Conservation (phyloP, 2,113 vertebrate genomes). For the Brevimyrus niger region DNA sequence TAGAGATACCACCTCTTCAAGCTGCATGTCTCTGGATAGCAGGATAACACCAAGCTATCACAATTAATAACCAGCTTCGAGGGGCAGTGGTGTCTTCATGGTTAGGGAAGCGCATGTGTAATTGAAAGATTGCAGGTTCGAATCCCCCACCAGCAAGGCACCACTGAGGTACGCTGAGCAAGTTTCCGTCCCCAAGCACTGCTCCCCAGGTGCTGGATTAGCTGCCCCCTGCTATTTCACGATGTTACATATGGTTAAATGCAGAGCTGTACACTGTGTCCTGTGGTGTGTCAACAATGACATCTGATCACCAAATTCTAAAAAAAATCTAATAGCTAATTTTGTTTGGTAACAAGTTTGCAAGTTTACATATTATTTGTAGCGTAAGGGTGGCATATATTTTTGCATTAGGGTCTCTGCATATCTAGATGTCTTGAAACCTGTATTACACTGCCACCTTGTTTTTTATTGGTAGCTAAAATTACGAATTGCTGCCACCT, state of each 20-base stretch:
- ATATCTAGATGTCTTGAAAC: not conserved
- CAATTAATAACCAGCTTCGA: not conserved
- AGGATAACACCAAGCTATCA: not conserved
- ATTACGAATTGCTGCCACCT: slow-evolving; percentile 16
- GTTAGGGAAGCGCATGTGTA: no score
- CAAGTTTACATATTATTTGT: not conserved
- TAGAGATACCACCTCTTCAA: not conserved
- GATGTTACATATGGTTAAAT: no score
- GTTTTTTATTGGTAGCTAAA: not conserved
- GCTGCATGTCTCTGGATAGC: not conserved
- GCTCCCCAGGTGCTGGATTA: no score
- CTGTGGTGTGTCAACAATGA: no score
- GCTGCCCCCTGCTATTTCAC: no score
- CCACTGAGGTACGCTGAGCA: no score
- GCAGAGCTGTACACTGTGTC: no score
- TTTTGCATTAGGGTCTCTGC: not conserved
- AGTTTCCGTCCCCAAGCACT: no score
- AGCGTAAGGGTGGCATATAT: not conserved
- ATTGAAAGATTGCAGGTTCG: no score
- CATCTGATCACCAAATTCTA: no score
- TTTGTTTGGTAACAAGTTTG: not conserved
- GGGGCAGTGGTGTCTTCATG: no score
- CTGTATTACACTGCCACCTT: not conserved
- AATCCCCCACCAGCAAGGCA: no score
- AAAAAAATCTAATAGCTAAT: not conserved